Percentiles rank a stretch among this genome's conserved stretches.
These are phyloP conservation scores for Globodera ellingtonae DNA, from an alignment of 1,140 invertebrate genomes.

Conservation along the genomic window DNA sequence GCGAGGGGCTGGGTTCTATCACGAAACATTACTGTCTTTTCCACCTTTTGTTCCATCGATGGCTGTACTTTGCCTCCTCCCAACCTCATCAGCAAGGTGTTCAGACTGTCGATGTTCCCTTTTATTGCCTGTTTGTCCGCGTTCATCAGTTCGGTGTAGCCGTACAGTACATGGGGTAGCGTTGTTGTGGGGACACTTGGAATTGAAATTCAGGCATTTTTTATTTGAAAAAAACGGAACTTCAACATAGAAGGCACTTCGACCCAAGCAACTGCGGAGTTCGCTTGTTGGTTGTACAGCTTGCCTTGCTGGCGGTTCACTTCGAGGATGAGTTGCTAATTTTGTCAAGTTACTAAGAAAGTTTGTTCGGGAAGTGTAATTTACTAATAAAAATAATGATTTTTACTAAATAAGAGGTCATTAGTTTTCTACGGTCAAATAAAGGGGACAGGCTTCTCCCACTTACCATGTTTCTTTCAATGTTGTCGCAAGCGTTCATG, in stretches of 20 bases:
- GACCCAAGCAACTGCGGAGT: slow-evolving; percentile 13
- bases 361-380: neutral
- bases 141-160: slow-evolving; percentile 26
- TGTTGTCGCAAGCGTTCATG: slow-evolving; percentile 30
- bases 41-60: neutral
- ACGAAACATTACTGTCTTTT: neutral
- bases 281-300: neutral
- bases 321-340: slow-evolving; percentile 14
- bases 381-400: neutral
- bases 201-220: neutral
- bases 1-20: neutral
- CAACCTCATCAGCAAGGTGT: neutral
- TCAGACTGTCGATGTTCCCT: slow-evolving; percentile 6
- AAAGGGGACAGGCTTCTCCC: too few relatives aligned
- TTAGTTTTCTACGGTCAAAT: too few relatives aligned
- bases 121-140: slow-evolving; percentile 19
- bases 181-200: slow-evolving; percentile 7
- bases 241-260: neutral
- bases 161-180: slow-evolving; percentile 4
- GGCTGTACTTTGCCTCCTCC: neutral
- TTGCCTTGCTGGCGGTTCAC: slow-evolving; percentile 25
- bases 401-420: too few relatives aligned
- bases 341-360: neutral
- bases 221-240: neutral
- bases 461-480: slow-evolving; percentile 17